phyloP scores from a whole-genome alignment of 2,797 vertebrate species.

The Syngnathus rostellatus region DNA sequence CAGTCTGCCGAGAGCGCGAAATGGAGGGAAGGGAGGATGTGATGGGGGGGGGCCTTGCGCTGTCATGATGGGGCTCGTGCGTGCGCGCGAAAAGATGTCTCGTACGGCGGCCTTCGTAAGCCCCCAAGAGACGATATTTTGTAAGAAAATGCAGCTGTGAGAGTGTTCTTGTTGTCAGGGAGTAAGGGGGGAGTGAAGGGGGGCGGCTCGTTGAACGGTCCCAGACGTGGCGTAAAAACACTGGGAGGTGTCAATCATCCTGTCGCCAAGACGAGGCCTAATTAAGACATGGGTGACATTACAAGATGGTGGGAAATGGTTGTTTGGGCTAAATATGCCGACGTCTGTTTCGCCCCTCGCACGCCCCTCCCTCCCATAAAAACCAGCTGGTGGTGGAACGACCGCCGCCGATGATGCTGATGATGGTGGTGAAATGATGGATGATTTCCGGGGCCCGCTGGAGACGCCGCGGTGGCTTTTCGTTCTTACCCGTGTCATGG shows the following conservation, averaged over 20 bases:
- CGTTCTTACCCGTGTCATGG: conserved; percentile 67
- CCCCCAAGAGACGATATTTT: not conserved
- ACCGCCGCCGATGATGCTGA: not conserved
- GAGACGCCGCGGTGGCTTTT: conserved; percentile 7
- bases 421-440: not conserved
- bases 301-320: not conserved
- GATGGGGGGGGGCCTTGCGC: not conserved
- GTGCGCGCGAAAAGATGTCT: conserved; percentile 1
- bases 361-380: conserved; percentile 43
- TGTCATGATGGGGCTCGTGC: not conserved
- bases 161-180: not conserved
- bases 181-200: not conserved
- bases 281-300: conserved; percentile 31
- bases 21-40: not conserved
- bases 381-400: conserved; percentile 61
- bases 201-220: conserved; percentile 2
- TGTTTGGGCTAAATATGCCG: not conserved
- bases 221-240: conserved; percentile 25
- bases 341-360: conserved; percentile 31
- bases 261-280: conserved; percentile 36
- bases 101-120: not conserved
- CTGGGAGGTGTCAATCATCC: conserved; percentile 58
- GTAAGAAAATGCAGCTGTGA: not conserved
- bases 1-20: not conserved
- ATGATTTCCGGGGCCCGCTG: conserved; percentile 12